Conservation (phyloP, 2,888 invertebrate genomes). For the Plebejus argus region DNA sequence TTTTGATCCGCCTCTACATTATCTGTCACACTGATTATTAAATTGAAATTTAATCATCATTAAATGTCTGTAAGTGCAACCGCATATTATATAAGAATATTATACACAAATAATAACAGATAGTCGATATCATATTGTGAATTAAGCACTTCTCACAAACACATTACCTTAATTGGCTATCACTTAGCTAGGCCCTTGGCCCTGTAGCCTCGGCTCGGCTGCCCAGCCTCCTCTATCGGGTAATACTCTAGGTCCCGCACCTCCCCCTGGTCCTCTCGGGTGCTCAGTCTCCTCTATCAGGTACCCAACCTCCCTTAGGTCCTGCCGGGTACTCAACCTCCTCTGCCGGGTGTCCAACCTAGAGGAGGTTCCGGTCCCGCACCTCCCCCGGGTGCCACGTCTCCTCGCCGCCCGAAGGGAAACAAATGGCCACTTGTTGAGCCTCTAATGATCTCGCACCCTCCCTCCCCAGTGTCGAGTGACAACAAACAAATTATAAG, state of each 20-base stretch:
- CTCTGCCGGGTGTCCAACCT: background rate
- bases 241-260: background rate
- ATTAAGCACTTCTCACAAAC: background rate
- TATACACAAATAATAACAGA: background rate
- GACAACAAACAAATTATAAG: background rate
- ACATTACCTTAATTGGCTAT: constrained; percentile 3
- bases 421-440: constrained; percentile 18
- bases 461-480: background rate
- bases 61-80: too few relatives aligned
- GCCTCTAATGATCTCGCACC: background rate
- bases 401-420: background rate
- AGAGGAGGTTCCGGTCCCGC: too few relatives aligned
- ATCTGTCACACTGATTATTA: too few relatives aligned
- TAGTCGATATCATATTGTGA: background rate
- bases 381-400: background rate
- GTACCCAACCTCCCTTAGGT: background rate
- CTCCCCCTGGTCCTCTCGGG: background rate
- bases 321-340: background rate
- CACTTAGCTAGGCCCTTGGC: background rate
- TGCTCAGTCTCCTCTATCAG: background rate
- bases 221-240: background rate
- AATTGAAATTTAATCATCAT: too few relatives aligned
- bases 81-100: too few relatives aligned
- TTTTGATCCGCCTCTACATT: too few relatives aligned
- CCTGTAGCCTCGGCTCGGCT: background rate